These are phyloP conservation scores for Dendrocincla fuliginosa DNA, from an alignment of 2,797 vertebrate genomes.

Conservation along the genomic window DNA sequence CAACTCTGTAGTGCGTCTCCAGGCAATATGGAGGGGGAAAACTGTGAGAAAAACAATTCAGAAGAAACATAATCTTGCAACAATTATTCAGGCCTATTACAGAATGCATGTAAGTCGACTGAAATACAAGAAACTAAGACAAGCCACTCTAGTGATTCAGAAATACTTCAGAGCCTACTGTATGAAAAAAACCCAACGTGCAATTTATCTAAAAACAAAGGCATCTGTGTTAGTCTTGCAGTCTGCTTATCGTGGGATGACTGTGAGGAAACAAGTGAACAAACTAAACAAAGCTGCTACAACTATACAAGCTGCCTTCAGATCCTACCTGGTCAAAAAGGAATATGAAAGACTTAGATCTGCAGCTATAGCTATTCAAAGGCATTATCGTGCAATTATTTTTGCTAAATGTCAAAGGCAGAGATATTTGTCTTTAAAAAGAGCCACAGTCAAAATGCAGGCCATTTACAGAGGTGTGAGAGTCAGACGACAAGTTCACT, in stretches of 20 bases:
- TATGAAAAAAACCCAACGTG: slow-evolving; percentile 42
- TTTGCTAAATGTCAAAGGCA: slow-evolving; percentile 52
- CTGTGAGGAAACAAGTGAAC: slow-evolving; percentile 71
- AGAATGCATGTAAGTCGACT: slow-evolving; percentile 70
- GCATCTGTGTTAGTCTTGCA: slow-evolving; percentile 79
- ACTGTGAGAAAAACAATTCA: slow-evolving; percentile 71
- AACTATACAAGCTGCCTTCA: slow-evolving; percentile 80
- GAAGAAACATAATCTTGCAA: slow-evolving; percentile 68
- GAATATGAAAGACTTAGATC: slow-evolving; percentile 69
- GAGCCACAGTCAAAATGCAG: slow-evolving; percentile 77
- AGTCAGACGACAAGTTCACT: slow-evolving; percentile 70
- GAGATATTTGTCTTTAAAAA: slow-evolving; percentile 76
- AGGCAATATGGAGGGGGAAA: slow-evolving; percentile 85
- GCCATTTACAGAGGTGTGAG: slow-evolving; percentile 78
- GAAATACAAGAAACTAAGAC: slow-evolving; percentile 72
- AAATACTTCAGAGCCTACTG: slow-evolving; percentile 75
- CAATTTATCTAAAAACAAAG: slow-evolving; percentile 72
- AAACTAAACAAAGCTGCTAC: slow-evolving; percentile 75
- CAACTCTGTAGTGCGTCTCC: slow-evolving; percentile 69
- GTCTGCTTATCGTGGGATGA: slow-evolving; percentile 82
- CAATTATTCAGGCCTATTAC: slow-evolving; percentile 84
- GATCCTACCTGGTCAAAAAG: slow-evolving; percentile 72
- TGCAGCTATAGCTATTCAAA: slow-evolving; percentile 79
- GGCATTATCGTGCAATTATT: slow-evolving; percentile 72
- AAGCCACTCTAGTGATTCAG: slow-evolving; percentile 79